Evolutionary conservation across 2,888 invertebrate species (phyloP).

Genomic region (Heliconius aoede): DNA sequence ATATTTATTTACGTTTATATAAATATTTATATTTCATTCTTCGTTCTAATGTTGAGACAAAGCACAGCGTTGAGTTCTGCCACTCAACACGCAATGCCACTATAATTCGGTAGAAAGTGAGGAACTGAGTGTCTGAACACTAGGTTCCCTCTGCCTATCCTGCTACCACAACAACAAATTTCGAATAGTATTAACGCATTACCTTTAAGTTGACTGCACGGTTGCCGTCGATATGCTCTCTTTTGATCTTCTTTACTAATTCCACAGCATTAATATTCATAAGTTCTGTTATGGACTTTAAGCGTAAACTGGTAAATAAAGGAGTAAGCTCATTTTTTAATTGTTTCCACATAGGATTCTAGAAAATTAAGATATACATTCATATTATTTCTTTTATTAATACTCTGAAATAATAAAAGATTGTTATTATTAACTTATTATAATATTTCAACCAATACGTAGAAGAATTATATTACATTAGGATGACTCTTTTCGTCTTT

Average conservation of each 20-base stretch:
- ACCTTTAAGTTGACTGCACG: conserved; percentile 67
- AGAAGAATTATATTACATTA: too few relatives aligned
- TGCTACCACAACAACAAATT: neutral
- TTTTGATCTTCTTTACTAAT: conserved; percentile 62
- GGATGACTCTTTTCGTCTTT: too few relatives aligned
- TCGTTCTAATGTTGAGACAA: too few relatives aligned
- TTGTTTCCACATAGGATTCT: conserved; percentile 68
- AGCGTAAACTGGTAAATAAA: conserved; percentile 65
- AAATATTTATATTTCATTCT: too few relatives aligned
- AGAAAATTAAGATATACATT: conserved; percentile 30
- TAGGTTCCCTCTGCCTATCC: too few relatives aligned
- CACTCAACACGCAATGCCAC: too few relatives aligned
- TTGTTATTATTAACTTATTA: neutral
- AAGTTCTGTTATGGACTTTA: conserved; percentile 63
- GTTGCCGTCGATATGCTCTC: conserved; percentile 61
- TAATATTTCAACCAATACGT: too few relatives aligned
- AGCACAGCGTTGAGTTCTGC: too few relatives aligned
- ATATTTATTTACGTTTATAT: too few relatives aligned
- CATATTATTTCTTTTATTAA: neutral
- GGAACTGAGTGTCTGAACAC: too few relatives aligned
- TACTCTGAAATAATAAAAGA: neutral
- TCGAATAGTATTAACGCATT: neutral
- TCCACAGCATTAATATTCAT: conserved; percentile 69
- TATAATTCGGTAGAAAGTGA: too few relatives aligned
- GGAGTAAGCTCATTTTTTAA: conserved; percentile 67